phyloP scores from a whole-genome alignment of 2,888 invertebrate genomes.

The Sinodicranocentrus sp. region DNA sequence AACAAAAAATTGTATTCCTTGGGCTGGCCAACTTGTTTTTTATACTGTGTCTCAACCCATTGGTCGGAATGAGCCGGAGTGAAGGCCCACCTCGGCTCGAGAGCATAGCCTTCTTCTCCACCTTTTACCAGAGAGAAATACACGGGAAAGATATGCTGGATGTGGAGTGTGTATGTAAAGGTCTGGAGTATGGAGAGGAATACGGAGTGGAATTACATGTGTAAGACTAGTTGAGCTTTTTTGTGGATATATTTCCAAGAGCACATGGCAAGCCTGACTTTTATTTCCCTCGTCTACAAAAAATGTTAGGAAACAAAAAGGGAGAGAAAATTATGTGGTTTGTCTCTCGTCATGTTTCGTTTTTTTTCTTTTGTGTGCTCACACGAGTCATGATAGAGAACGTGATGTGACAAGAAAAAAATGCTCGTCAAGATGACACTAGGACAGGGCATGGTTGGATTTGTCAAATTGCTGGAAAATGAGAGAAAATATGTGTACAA shows the following conservation, averaged over 20 bases:
- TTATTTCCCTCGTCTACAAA: not conserved
- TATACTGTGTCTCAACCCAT: constrained; percentile 38
- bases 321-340: constrained; percentile 42
- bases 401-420: constrained; percentile 15
- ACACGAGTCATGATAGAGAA: not conserved
- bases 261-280: not conserved
- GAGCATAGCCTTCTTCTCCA: constrained; percentile 56
- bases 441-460: too few species aligned
- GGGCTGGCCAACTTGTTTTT: constrained; percentile 56
- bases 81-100: constrained; percentile 42
- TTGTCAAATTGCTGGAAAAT: too few species aligned
- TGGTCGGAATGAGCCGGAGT: constrained; percentile 51
- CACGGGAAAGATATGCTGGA: constrained; percentile 32
- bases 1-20: constrained; percentile 26
- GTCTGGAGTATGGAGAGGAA: constrained; percentile 39
- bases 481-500: too few species aligned
- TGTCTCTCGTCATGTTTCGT: constrained; percentile 32
- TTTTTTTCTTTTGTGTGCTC: not conserved
- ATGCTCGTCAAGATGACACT: not conserved
- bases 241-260: constrained; percentile 5
- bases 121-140: constrained; percentile 29
- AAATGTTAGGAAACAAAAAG: not conserved
- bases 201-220: too few species aligned
- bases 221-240: not conserved
- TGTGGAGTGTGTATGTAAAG: not conserved